Percentiles rank a stretch among this genome's conserved stretches.
Evolutionary conservation across 2,113 vertebrate species (phyloP).

Genomic region (Cheilinus undulatus): DNA sequence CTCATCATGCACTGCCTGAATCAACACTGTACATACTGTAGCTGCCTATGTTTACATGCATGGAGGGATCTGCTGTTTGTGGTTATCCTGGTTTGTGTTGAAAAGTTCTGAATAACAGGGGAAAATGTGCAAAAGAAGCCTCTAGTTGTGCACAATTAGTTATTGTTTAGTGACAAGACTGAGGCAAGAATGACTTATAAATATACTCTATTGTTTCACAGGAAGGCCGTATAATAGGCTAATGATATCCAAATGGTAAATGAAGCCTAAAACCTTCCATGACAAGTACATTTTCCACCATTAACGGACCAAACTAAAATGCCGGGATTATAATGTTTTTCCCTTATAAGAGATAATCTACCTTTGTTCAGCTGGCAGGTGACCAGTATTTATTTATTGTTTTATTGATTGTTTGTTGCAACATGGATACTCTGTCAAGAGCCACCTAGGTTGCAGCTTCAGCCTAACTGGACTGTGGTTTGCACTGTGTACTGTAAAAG

Average conservation of each 20-base stretch:
- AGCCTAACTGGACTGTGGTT: conserved; percentile 31
- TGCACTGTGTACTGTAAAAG: conserved; percentile 2
- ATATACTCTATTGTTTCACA: neutral
- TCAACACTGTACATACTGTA: conserved; percentile 69
- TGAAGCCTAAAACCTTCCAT: conserved; percentile 27
- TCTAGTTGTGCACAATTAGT: neutral
- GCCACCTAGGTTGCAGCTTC: conserved; percentile 12
- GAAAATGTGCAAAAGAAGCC: neutral
- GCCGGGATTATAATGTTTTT: neutral
- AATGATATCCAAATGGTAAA: conserved; percentile 44
- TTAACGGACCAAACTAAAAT: conserved; percentile 21
- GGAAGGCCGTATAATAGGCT: conserved; percentile 6
- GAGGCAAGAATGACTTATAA: conserved; percentile 3
- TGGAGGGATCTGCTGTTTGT: conserved; percentile 25
- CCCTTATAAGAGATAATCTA: neutral
- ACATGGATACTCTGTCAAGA: conserved; percentile 27
- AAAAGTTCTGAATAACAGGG: conserved; percentile 20
- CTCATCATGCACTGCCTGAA: conserved; percentile 70
- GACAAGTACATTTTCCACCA: neutral
- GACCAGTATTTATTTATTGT: conserved; percentile 8
- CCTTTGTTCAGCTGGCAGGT: neutral
- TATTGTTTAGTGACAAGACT: neutral
- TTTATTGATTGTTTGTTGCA: conserved; percentile 14
- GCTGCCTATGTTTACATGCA: conserved; percentile 74
- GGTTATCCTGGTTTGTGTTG: conserved; percentile 33